Percentiles rank a stretch among this genome's conserved stretches.
Evolutionary conservation across 1,140 invertebrate genomes (phyloP).

Genomic region (Vollenhovia emeryi): DNA sequence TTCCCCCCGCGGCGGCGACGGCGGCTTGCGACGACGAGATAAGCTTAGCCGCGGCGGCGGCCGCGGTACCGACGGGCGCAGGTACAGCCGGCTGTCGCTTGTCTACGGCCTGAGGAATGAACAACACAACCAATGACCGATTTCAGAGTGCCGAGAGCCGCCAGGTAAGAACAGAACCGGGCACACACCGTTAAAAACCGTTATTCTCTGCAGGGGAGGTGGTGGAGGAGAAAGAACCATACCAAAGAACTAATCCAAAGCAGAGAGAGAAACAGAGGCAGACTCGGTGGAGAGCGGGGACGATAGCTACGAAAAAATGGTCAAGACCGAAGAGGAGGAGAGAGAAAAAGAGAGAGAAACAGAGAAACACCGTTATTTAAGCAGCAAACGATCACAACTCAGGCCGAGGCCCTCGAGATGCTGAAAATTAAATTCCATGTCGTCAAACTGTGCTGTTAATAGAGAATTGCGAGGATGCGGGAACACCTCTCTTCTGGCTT

Average conservation of each 20-base stretch:
- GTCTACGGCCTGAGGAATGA: slow-evolving; percentile 80
- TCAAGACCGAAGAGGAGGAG: slow-evolving; percentile 13
- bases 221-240: slow-evolving; percentile 56
- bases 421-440: slow-evolving; percentile 10
- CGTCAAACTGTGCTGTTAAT: slow-evolving; percentile 26
- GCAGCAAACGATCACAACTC: slow-evolving; percentile 40
- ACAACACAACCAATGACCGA: slow-evolving; percentile 74
- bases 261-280: slow-evolving; percentile 46
- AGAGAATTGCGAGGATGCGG: neutral
- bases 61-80: slow-evolving; percentile 67
- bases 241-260: slow-evolving; percentile 70
- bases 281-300: slow-evolving; percentile 33
- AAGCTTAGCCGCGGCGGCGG: slow-evolving; percentile 67
- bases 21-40: slow-evolving; percentile 65
- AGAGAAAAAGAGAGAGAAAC: no score
- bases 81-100: slow-evolving; percentile 79
- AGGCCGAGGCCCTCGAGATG: neutral
- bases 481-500: neutral
- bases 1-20: slow-evolving; percentile 64
- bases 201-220: slow-evolving; percentile 15
- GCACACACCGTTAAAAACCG: slow-evolving; percentile 12
- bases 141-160: slow-evolving; percentile 28
- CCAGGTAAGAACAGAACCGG: neutral
- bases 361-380: slow-evolving; percentile 56
- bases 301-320: slow-evolving; percentile 19